Percentiles rank a stretch among this genome's conserved stretches.
These are phyloP conservation scores for Dunckerocampus dactyliophorus DNA, from an alignment of 2,113 vertebrate genomes.

Conservation along the genomic window DNA sequence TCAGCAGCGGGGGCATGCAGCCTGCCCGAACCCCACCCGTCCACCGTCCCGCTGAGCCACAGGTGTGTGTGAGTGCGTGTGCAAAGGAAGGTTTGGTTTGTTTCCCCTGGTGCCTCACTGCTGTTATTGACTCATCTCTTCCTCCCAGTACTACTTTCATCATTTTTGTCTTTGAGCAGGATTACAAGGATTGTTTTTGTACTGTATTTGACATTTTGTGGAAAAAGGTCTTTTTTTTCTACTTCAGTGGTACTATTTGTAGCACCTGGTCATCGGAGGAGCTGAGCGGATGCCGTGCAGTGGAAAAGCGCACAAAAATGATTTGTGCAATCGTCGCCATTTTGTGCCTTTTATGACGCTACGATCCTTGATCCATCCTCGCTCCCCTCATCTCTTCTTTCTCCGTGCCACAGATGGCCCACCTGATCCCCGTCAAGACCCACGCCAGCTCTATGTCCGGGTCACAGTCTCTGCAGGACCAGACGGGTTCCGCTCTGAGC, in stretches of 20 bases:
- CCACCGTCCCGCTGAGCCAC: slow-evolving; percentile 86
- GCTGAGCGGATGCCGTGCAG: neutral
- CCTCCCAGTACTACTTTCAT: neutral
- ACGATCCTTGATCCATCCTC: neutral
- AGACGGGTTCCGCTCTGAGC: slow-evolving; percentile 83
- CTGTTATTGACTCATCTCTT: neutral
- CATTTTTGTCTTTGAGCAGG: neutral
- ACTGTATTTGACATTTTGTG: no score
- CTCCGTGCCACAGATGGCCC: slow-evolving; percentile 76
- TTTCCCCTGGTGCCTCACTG: neutral
- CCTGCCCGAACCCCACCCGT: slow-evolving; percentile 85
- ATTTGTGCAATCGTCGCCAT: neutral
- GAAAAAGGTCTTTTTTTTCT: no score
- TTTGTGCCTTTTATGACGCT: neutral
- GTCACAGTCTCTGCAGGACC: slow-evolving; percentile 93
- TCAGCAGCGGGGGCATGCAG: slow-evolving; percentile 90
- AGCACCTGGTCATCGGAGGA: no score
- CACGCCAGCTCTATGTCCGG: slow-evolving; percentile 85
- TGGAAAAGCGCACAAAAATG: neutral
- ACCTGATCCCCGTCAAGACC: slow-evolving; percentile 91
- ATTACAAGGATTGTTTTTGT: no score
- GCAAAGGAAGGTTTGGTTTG: neutral
- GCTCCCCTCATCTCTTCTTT: neutral
- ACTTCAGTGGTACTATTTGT: no score
- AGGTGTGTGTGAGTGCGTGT: slow-evolving; percentile 76